Percentiles rank a stretch among this genome's conserved stretches.
These are phyloP conservation scores for Alligator sinensis DNA, from an alignment of 2,113 vertebrate species.

Conservation along the genomic window DNA sequence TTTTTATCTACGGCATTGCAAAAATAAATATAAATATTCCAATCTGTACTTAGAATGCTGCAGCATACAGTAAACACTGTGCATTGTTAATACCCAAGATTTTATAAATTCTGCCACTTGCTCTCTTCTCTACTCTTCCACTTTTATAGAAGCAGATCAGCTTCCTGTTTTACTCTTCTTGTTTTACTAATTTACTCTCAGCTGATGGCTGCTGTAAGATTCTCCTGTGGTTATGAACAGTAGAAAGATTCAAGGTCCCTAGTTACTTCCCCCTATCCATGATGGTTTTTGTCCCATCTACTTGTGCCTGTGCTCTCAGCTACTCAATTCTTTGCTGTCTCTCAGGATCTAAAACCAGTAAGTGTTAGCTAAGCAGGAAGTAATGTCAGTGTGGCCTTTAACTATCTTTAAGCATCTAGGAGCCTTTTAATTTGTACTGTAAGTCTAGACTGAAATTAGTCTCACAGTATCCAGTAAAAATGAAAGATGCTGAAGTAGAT, in stretches of 20 bases:
- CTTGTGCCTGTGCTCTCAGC: background rate
- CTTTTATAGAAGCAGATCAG: background rate
- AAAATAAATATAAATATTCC: conserved; percentile 83
- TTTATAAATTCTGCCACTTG: background rate
- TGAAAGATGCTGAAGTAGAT: background rate
- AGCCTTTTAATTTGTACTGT: background rate
- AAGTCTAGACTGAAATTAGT: background rate
- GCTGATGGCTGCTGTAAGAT: no score
- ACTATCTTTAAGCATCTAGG: background rate
- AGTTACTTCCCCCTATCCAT: rapidly evolving
- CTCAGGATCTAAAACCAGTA: background rate
- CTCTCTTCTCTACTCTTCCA: background rate
- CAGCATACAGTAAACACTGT: background rate
- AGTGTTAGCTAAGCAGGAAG: background rate
- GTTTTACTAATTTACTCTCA: background rate
- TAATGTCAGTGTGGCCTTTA: background rate
- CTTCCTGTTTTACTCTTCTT: background rate
- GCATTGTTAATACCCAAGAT: background rate
- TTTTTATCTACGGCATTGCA: conserved; percentile 79
- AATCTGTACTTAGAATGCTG: conserved; percentile 4
- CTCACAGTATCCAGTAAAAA: rapidly evolving
- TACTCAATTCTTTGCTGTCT: background rate
- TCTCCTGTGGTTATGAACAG: no score
- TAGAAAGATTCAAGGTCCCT: background rate
- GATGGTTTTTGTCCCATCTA: background rate